Evolutionary conservation across 2,888 invertebrate species (phyloP).

Genomic region (Lasioglossum pauxillum): DNA sequence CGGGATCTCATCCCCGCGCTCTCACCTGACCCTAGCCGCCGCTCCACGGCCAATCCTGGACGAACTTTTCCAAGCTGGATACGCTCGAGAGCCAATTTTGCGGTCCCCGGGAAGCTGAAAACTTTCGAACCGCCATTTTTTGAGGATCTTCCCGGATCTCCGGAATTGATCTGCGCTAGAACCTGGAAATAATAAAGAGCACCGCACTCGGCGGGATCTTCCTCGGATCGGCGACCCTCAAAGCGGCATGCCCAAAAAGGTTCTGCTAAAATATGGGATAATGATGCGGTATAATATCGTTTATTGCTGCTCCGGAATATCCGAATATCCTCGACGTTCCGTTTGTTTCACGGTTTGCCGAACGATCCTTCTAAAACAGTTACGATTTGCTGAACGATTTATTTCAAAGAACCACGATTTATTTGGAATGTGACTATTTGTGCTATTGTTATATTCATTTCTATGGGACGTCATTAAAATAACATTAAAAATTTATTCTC

Average conservation of each 20-base stretch:
- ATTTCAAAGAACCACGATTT: too few relatives aligned
- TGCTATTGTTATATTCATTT: too few relatives aligned
- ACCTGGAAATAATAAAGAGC: constrained; percentile 16
- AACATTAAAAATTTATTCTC: too few relatives aligned
- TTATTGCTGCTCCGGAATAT: neutral
- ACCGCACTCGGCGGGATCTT: neutral
- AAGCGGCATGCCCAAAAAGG: neutral
- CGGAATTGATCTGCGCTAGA: constrained; percentile 44
- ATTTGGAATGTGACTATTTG: too few relatives aligned
- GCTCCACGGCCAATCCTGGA: constrained; percentile 53
- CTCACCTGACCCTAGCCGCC: constrained; percentile 30
- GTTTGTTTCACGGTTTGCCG: neutral
- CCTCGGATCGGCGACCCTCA: neutral
- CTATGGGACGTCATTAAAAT: too few relatives aligned
- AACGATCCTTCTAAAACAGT: neutral
- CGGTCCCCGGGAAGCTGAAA: constrained; percentile 57
- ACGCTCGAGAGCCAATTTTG: constrained; percentile 67
- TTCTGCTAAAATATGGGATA: neutral
- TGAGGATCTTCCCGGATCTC: constrained; percentile 54
- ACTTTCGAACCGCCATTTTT: constrained; percentile 70
- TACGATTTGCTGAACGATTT: neutral
- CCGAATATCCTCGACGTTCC: neutral
- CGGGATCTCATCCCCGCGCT: constrained; percentile 54
- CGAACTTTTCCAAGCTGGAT: constrained; percentile 65
- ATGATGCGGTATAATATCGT: neutral